These are phyloP conservation scores for Amblyjoppa fuscipennis DNA, from an alignment of 2,888 invertebrate species.

Conservation along the genomic window DNA sequence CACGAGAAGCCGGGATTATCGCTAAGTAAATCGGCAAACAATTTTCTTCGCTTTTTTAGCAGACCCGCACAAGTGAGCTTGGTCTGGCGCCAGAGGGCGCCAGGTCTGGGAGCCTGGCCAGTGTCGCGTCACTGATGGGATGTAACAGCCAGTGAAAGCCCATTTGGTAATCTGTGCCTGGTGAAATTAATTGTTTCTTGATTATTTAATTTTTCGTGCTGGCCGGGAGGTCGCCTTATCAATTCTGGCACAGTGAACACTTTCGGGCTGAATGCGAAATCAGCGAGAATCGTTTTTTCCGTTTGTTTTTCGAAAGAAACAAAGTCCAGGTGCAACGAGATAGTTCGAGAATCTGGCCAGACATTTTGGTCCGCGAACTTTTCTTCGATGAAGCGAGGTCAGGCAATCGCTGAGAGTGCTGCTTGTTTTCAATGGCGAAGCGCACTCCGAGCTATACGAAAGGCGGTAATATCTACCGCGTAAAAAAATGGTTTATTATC, in stretches of 20 bases:
- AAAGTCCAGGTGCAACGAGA: not conserved
- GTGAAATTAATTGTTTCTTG: too few species aligned
- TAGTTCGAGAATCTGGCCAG: slow-evolving; percentile 14
- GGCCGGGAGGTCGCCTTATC: too few species aligned
- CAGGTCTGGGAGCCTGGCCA: too few species aligned
- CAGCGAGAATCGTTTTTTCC: not conserved
- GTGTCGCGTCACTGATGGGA: too few species aligned
- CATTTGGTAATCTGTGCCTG: too few species aligned
- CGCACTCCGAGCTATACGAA: not conserved
- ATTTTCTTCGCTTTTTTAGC: not conserved
- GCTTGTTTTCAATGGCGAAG: slow-evolving; percentile 22
- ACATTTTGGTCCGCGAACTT: slow-evolving; percentile 15
- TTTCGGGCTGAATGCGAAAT: not conserved
- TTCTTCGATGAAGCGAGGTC: slow-evolving; percentile 34
- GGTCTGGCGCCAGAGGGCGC: too few species aligned
- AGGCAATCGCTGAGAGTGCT: slow-evolving; percentile 43
- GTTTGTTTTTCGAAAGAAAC: not conserved
- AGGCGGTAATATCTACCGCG: not conserved
- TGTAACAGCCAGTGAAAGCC: too few species aligned
- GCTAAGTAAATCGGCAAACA: not conserved
- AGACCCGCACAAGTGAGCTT: too few species aligned
- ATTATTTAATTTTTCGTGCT: too few species aligned
- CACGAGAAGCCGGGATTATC: not conserved
- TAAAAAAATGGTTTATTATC: not conserved
- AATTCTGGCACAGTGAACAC: too few species aligned